Evolutionary conservation across 2,888 invertebrate species (phyloP).

Genomic region (Petrolisthes manimaculis): DNA sequence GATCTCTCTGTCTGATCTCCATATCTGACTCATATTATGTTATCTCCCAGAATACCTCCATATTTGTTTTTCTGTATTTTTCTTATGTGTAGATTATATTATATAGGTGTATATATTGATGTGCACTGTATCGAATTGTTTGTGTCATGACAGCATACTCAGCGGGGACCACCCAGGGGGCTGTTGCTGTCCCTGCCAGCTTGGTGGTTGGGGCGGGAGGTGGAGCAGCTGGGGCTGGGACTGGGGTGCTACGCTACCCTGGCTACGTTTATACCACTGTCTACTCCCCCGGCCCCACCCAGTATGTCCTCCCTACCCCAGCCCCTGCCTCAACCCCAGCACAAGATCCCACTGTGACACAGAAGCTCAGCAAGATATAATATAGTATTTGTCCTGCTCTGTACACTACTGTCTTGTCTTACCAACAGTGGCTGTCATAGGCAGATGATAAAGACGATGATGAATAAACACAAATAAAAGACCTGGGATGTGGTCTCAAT

Average conservation of each 20-base stretch:
- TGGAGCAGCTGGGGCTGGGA: not conserved
- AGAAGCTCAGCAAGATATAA: conserved; percentile 1
- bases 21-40: too few species aligned
- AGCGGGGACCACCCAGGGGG: not conserved
- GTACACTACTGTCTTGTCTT: too few species aligned
- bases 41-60: too few species aligned
- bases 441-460: too few species aligned
- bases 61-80: too few species aligned
- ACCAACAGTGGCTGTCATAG: too few species aligned
- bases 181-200: conserved; percentile 17
- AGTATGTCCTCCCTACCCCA: conserved; percentile 12
- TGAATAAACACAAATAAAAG: too few species aligned
- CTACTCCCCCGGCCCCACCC: not conserved
- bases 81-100: too few species aligned
- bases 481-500: too few species aligned
- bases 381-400: not conserved
- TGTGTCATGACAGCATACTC: not conserved
- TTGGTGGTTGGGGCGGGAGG: conserved; percentile 7
- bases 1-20: too few species aligned
- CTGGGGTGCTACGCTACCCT: not conserved
- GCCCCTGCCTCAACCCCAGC: not conserved
- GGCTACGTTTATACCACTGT: conserved; percentile 22
- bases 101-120: too few species aligned
- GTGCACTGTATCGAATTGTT: too few species aligned
- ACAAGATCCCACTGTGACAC: not conserved